Evolutionary conservation across 2,113 vertebrate genomes (phyloP).

Genomic region (Riparia riparia): DNA sequence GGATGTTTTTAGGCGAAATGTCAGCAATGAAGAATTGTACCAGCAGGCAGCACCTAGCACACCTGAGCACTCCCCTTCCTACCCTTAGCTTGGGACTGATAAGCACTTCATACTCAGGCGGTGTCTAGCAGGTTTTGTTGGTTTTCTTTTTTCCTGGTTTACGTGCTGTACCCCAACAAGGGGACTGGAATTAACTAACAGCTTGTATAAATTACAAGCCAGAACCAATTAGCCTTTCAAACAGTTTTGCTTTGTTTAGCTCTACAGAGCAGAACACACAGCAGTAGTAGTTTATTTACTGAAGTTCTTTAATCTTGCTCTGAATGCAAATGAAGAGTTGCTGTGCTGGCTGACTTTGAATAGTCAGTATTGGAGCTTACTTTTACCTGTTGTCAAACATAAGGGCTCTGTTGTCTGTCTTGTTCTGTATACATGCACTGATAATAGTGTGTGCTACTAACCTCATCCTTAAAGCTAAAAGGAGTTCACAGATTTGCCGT

Average conservation of each 20-base stretch:
- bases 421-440: background rate
- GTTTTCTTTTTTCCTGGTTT: background rate
- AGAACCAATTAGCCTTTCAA: constrained; percentile 26
- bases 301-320: background rate
- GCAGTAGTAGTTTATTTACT: background rate
- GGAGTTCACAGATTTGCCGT: background rate
- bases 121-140: background rate
- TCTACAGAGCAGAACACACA: background rate
- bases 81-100: background rate
- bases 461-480: background rate
- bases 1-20: background rate
- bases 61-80: background rate
- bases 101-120: background rate
- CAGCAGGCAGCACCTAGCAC: background rate
- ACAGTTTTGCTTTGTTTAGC: constrained; percentile 23
- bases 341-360: background rate
- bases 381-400: background rate
- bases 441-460: background rate
- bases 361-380: background rate
- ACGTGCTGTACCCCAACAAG: background rate
- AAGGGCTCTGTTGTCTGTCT: background rate
- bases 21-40: background rate
- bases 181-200: background rate
- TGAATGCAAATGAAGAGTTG: constrained; percentile 15
- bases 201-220: background rate